Conservation (phyloP, 2,797 vertebrate species). For the Chlorospingus semifuscus region DNA sequence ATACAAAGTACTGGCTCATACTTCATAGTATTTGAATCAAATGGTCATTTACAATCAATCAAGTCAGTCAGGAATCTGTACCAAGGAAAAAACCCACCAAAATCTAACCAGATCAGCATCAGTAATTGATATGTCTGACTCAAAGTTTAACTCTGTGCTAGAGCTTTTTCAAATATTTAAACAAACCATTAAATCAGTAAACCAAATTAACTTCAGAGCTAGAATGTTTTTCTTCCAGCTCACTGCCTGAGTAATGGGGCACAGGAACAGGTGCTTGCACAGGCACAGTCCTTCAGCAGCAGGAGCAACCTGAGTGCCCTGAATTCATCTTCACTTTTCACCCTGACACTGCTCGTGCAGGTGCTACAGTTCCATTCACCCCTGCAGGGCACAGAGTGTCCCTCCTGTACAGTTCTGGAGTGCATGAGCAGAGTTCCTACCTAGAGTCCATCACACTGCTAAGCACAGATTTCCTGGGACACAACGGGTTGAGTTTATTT, state of each 20-base stretch:
- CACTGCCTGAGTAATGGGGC: background rate
- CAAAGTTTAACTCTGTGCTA: background rate
- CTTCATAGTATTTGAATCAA: background rate
- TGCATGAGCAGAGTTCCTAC: background rate
- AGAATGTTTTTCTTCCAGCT: background rate
- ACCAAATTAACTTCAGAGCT: background rate
- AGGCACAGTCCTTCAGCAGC: background rate
- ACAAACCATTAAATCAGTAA: background rate
- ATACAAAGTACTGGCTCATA: background rate
- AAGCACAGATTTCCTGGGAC: background rate
- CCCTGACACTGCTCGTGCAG: accelerated
- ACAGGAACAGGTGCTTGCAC: background rate
- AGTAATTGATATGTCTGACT: background rate
- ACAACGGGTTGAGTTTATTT: background rate
- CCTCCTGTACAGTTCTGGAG: background rate
- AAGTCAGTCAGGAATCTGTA: background rate
- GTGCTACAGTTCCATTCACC: background rate
- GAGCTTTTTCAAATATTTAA: background rate
- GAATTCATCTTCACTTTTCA: background rate
- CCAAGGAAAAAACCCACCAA: background rate
- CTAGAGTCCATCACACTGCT: background rate
- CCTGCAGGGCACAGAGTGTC: background rate
- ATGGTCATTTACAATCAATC: background rate
- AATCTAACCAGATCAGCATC: background rate
- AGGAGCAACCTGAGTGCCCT: background rate